Conservation (phyloP, 2,888 invertebrate species). For the Mechanitis messenoides region DNA sequence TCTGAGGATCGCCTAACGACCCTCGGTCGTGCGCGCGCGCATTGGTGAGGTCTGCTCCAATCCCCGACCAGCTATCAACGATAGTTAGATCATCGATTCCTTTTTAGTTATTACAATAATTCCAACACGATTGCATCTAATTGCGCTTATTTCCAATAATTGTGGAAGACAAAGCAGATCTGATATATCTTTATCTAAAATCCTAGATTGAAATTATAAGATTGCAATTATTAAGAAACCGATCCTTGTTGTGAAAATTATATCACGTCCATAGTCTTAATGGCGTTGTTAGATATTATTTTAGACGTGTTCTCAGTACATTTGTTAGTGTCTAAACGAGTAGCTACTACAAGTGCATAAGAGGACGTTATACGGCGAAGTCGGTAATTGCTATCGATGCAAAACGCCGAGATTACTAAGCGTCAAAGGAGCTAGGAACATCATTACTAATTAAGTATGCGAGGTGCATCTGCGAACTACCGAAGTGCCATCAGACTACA, state of each 20-base stretch:
- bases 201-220: conserved; percentile 38
- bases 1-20: conserved; percentile 57
- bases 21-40: conserved; percentile 59
- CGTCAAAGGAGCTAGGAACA: conserved; percentile 56
- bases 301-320: conserved; percentile 55
- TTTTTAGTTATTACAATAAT: conserved; percentile 76
- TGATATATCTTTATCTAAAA: conserved; percentile 47
- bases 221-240: conserved; percentile 45
- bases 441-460: conserved; percentile 57
- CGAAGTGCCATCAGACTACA: conserved; percentile 39
- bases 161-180: conserved; percentile 57
- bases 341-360: conserved; percentile 28
- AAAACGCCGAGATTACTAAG: conserved; percentile 44
- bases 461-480: conserved; percentile 32
- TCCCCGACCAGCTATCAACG: conserved; percentile 54
- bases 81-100: conserved; percentile 66
- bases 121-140: conserved; percentile 71
- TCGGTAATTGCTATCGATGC: conserved; percentile 42
- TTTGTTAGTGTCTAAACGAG: conserved; percentile 33
- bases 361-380: conserved; percentile 29
- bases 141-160: conserved; percentile 67
- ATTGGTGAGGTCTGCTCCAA: conserved; percentile 68
- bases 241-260: conserved; percentile 51
- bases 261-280: conserved; percentile 53
- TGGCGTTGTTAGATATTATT: conserved; percentile 54